Conservation (phyloP, 2,888 invertebrate genomes). For the Agonopterix heracliana region DNA sequence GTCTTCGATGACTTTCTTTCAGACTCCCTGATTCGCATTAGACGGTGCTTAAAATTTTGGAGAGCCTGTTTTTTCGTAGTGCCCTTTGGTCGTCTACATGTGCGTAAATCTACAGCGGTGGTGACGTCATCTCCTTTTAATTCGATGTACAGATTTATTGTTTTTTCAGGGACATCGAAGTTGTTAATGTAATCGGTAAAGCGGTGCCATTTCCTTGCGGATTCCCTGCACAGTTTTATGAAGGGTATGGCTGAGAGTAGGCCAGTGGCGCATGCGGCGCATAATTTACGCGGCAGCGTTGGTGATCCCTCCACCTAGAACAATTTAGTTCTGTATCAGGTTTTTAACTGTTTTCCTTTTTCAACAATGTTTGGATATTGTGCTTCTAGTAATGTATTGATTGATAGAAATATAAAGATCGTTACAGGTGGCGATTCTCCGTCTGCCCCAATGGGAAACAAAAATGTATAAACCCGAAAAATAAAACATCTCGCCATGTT, state of each 20-base stretch:
- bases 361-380: too few species aligned
- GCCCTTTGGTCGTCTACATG: not conserved
- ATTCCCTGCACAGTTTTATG: constrained; percentile 31
- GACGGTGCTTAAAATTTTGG: constrained; percentile 11
- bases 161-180: constrained; percentile 16
- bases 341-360: constrained; percentile 1
- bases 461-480: too few species aligned
- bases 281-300: constrained; percentile 36
- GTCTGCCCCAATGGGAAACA: too few species aligned
- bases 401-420: too few species aligned
- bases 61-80: constrained; percentile 1
- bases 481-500: too few species aligned
- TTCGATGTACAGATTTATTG: constrained; percentile 29
- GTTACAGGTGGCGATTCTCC: too few species aligned
- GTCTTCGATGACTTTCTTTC: not conserved
- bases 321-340: constrained; percentile 23
- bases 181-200: constrained; percentile 23
- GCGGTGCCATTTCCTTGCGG: constrained; percentile 30
- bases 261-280: constrained; percentile 27
- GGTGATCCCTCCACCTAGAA: constrained; percentile 51
- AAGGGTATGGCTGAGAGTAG: constrained; percentile 29
- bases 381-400: too few species aligned
- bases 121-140: constrained; percentile 15
- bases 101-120: constrained; percentile 1
- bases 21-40: not conserved